Evolutionary conservation across 2,797 vertebrate species (phyloP).

Genomic region (Tenualosa ilisha): DNA sequence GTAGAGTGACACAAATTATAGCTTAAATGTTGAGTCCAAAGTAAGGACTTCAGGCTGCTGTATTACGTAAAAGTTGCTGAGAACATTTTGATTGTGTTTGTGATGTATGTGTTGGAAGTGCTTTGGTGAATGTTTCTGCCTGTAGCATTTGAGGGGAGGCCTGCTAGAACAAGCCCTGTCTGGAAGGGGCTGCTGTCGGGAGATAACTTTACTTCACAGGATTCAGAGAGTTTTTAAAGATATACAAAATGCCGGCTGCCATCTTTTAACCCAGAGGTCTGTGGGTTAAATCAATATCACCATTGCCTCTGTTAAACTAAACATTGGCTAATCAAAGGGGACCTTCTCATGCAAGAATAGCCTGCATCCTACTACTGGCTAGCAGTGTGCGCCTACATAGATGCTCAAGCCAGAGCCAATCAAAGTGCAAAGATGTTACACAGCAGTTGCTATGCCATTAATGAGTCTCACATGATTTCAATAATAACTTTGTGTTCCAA

Average conservation of each 20-base stretch:
- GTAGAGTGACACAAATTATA: background rate
- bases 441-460: background rate
- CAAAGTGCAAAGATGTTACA: background rate
- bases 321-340: background rate
- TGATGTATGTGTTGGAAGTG: background rate
- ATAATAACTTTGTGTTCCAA: background rate
- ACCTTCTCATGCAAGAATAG: background rate
- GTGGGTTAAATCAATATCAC: background rate
- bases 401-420: background rate
- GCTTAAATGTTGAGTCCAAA: background rate
- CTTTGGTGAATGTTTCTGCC: background rate
- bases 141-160: background rate
- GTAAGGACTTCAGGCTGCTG: background rate
- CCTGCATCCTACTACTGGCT: background rate
- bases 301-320: background rate
- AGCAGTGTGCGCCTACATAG: background rate
- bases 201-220: background rate
- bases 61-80: background rate
- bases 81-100: background rate
- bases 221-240: background rate
- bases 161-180: slow-evolving; percentile 7
- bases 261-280: background rate
- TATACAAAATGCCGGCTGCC: background rate
- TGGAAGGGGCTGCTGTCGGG: background rate
- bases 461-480: background rate